These are phyloP conservation scores for Neomicropteryx cornuta DNA, from an alignment of 1,140 invertebrate species.

Conservation along the genomic window DNA sequence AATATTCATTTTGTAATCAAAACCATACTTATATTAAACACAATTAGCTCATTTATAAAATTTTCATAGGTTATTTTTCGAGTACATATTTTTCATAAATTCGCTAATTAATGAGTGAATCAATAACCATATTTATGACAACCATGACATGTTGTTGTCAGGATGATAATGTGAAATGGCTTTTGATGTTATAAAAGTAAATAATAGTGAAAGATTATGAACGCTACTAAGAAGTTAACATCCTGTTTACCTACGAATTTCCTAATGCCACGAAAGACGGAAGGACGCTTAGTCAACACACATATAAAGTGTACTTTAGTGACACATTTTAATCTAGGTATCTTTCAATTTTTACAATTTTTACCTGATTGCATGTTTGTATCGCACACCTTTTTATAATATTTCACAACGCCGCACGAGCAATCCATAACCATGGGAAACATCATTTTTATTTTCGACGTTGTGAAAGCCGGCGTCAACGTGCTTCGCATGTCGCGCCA, in stretches of 20 bases:
- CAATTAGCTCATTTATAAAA: not conserved
- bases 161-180: too few relatives aligned
- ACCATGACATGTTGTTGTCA: too few relatives aligned
- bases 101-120: too few relatives aligned
- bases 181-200: too few relatives aligned
- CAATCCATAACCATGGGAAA: slow-evolving; percentile 33
- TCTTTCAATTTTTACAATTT: not conserved
- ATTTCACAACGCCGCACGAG: slow-evolving; percentile 17
- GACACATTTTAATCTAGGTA: not conserved
- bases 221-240: too few relatives aligned
- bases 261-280: too few relatives aligned
- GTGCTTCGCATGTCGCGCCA: too few relatives aligned
- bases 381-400: slow-evolving; percentile 7
- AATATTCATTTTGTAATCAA: not conserved
- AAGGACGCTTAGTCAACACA: too few relatives aligned
- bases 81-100: slow-evolving; percentile 2
- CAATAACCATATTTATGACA: too few relatives aligned
- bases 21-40: slow-evolving; percentile 2
- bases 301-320: too few relatives aligned
- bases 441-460: slow-evolving; percentile 39
- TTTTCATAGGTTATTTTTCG: not conserved
- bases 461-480: slow-evolving; percentile 39
- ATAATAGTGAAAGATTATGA: too few relatives aligned
- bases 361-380: not conserved
- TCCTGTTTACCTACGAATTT: too few relatives aligned